These are phyloP conservation scores for Drymodes brunneopygia DNA, from an alignment of 2,113 vertebrate genomes.

Conservation along the genomic window DNA sequence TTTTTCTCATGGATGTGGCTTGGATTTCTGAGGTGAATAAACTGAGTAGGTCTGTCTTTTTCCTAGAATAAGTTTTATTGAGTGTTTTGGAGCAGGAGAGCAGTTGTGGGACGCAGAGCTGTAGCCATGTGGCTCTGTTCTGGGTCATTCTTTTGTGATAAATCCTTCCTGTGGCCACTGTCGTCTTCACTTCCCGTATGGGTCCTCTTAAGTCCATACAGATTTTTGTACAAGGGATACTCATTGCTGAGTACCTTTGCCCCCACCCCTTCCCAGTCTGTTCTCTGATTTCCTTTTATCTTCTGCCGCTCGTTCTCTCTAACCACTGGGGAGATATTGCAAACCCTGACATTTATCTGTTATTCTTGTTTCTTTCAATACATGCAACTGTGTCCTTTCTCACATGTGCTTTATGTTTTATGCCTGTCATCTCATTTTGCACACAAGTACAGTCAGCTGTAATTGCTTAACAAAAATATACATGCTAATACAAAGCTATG, in stretches of 20 bases:
- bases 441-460: background rate
- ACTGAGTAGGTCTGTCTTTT: background rate
- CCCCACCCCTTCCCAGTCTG: rapidly evolving
- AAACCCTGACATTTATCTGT: background rate
- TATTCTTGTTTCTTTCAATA: background rate
- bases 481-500: background rate
- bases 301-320: background rate
- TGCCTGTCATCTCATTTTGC: background rate
- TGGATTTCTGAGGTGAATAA: background rate
- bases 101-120: background rate
- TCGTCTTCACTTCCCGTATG: rapidly evolving
- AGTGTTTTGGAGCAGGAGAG: background rate
- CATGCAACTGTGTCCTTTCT: background rate
- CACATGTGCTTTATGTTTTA: slow-evolving; percentile 18
- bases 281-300: background rate
- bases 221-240: background rate
- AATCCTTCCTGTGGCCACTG: background rate
- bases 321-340: background rate
- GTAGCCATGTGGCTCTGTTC: background rate
- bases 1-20: background rate
- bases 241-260: background rate
- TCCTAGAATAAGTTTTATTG: background rate
- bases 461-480: background rate
- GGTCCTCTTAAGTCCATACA: background rate
- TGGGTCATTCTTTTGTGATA: background rate